A percentile compares a stretch with the other conserved stretches of the same genome.
Evolutionary conservation across 2,113 vertebrate genomes (phyloP).

Genomic region (Sminthopsis crassicaudata): DNA sequence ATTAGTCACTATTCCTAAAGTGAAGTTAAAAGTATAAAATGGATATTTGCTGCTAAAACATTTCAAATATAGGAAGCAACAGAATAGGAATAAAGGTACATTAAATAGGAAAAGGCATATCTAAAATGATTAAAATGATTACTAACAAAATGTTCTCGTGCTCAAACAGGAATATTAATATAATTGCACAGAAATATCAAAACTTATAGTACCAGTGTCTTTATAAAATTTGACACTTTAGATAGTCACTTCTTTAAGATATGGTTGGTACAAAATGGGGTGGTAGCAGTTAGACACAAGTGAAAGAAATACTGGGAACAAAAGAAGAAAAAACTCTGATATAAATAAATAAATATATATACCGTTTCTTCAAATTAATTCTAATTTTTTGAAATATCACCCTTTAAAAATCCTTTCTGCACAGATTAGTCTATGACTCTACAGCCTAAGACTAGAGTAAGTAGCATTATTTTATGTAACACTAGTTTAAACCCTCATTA

Average conservation of each 20-base stretch:
- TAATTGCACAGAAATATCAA: background rate
- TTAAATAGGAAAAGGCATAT: slow-evolving; percentile 51
- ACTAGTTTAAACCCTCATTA: background rate
- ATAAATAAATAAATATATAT: no score
- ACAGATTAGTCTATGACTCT: slow-evolving; percentile 50
- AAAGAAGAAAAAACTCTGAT: slow-evolving; percentile 38
- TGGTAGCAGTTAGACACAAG: slow-evolving; percentile 20
- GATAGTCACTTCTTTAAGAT: background rate
- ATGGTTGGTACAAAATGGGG: background rate
- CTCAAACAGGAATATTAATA: slow-evolving; percentile 26
- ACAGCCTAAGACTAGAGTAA: background rate
- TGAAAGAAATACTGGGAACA: slow-evolving; percentile 38
- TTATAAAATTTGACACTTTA: background rate
- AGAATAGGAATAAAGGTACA: no score
- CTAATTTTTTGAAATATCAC: background rate
- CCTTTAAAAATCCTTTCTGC: slow-evolving; percentile 46
- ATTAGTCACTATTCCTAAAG: background rate
- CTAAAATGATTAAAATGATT: slow-evolving; percentile 52
- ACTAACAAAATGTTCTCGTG: slow-evolving; percentile 3
- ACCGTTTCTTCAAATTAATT: slow-evolving; percentile 47
- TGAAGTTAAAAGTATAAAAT: background rate
- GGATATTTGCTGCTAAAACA: background rate
- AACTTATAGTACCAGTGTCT: background rate
- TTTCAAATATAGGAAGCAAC: slow-evolving; percentile 56
- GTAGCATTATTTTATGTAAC: background rate